Evolutionary conservation across 2,888 invertebrate species (phyloP).

Genomic region (Orthosia incerta): DNA sequence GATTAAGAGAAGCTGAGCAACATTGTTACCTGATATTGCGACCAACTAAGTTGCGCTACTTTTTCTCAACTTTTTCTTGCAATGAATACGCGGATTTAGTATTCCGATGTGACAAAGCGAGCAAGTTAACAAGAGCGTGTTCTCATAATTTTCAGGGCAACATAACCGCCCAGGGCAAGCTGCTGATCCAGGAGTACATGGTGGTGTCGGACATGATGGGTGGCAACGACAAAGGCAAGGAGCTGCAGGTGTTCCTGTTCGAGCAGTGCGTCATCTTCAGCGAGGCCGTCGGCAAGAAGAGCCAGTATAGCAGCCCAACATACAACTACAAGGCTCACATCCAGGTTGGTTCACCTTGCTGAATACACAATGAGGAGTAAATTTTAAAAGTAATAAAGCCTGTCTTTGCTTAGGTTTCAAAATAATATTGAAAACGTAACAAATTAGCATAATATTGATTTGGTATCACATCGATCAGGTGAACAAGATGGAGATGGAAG

Average conservation of each 20-base stretch:
- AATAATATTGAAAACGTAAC: neutral
- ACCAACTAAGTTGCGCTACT: neutral
- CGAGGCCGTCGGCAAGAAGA: conserved; percentile 97
- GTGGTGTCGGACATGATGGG: conserved; percentile 92
- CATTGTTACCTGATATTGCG: neutral
- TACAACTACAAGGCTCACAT: conserved; percentile 99
- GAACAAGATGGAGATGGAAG: conserved; percentile 97
- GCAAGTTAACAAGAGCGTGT: conserved; percentile 17
- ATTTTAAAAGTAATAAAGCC: neutral
- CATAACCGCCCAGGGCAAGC: conserved; percentile 98
- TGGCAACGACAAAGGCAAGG: conserved; percentile 89
- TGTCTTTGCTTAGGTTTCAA: neutral
- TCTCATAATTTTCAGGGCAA: conserved; percentile 93
- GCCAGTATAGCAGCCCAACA: conserved; percentile 97
- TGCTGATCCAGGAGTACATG: conserved; percentile 96
- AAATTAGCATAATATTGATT: conserved; percentile 17
- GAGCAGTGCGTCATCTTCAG: conserved; percentile 99
- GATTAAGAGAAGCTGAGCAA: neutral
- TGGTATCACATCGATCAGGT: conserved; percentile 91
- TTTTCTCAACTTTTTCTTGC: neutral
- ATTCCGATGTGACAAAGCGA: neutral
- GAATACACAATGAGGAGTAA: no score
- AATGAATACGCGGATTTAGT: neutral
- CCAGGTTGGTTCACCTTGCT: conserved; percentile 93
- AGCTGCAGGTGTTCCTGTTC: conserved; percentile 98